These are phyloP conservation scores for Spatulosminthurus flaviceps DNA, from an alignment of 2,888 invertebrate species.

Conservation along the genomic window DNA sequence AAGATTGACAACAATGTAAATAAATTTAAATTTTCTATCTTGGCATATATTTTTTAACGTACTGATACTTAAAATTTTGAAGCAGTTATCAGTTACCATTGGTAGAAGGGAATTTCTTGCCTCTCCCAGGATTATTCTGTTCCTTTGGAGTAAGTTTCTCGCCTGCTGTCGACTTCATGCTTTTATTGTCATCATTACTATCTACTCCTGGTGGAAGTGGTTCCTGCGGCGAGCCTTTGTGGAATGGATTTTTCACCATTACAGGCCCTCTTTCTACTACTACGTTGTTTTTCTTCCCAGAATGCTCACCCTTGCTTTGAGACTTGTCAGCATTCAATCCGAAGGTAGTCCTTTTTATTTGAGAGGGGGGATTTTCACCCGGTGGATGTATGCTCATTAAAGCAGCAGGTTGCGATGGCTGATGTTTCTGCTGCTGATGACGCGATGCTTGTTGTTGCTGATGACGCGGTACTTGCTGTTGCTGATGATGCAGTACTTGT, in stretches of 20 bases:
- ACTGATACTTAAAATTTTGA: too few species aligned
- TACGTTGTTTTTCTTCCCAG: not conserved
- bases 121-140: too few species aligned
- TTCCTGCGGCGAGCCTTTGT: not conserved
- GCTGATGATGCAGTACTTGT: not conserved
- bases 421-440: too few species aligned
- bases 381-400: not conserved
- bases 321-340: not conserved
- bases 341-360: not conserved
- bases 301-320: not conserved
- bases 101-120: too few species aligned
- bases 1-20: too few species aligned
- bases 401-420: not conserved
- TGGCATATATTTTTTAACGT: too few species aligned
- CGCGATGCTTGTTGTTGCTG: not conserved
- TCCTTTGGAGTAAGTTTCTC: too few species aligned
- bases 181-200: too few species aligned
- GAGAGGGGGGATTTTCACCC: not conserved
- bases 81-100: too few species aligned
- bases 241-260: not conserved
- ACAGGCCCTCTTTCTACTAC: not conserved
- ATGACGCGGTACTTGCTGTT: not conserved
- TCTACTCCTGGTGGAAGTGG: conserved; percentile 5
- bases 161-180: too few species aligned
- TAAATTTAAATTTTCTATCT: too few species aligned